Base-by-base conservation (phyloP, 2,888 invertebrate genomes). In the Chesias legatella region DNA sequence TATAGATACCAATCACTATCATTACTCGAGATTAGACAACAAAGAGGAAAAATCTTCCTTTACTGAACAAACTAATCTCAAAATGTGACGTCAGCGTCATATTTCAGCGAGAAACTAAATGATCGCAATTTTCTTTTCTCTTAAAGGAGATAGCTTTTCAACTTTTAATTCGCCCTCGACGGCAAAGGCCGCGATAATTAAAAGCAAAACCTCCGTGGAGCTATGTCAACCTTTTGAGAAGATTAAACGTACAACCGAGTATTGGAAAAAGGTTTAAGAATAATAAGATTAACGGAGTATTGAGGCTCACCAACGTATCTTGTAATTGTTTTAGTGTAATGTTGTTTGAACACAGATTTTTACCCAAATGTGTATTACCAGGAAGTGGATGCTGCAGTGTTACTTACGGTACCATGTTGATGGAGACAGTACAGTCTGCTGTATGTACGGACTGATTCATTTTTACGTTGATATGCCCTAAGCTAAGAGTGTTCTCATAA, bases 161-260 rank as follows among this genome's bases (percentile, higher is more conserved):
- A 53, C 51, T 63, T 56, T 60, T 56, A 56, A 60, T 60, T 59
- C 57, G 43, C 47, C 52, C 48, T 41, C 51, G 54, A 30, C 22
- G 27, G 42, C 23, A 27, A 44, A 44, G 30, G 7, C 8, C 22
- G n/a, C 17, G 10, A 31, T 46, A 46, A 46, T 46, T 46, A 46
- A 46, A 41, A 41, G 41, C 31, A 38, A 46, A 46, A 44, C 29
- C 32, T 44, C 27, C 23, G 39, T 17, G 25, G 35, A 40, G 44
- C 25, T 13, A 32, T 22, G 39, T 25, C 44, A 35, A 32, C 22
- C 39, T 39, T 43, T 34, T 39, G 44, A 44, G 39, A 36, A 24
- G 35, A 35, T 39, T 27, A 34, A 32, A 33, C 24, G 10, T 31
- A 22, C 26, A 17, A 17, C 13, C 13, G 13, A n/a, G 8, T 11